A percentile compares a stretch with the other conserved stretches of the same genome.
Conservation (phyloP, 2,888 invertebrate genomes). For the Hypsopygia costalis region DNA sequence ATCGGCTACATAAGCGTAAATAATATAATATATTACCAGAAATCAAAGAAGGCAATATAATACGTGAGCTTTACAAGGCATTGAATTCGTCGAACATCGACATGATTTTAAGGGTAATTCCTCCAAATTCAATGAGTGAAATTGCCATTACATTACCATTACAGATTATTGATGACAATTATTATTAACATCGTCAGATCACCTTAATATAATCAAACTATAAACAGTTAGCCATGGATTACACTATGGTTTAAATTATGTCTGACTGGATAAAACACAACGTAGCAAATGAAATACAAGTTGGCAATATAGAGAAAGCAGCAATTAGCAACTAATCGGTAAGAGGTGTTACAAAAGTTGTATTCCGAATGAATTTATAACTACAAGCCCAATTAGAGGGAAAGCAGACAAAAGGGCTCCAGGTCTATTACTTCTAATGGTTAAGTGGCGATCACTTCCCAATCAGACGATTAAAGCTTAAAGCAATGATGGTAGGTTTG, state of each 20-base stretch:
- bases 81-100: neutral
- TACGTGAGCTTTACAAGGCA: no score
- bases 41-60: no score
- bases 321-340: conserved; percentile 65
- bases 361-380: conserved; percentile 70
- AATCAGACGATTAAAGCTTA: neutral
- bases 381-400: conserved; percentile 73
- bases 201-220: conserved; percentile 23
- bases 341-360: conserved; percentile 71
- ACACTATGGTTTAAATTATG: conserved; percentile 40
- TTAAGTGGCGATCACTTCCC: neutral
- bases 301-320: conserved; percentile 63
- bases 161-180: no score
- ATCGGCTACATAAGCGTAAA: no score
- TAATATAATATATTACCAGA: no score
- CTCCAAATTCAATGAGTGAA: no score
- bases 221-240: conserved; percentile 33
- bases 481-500: conserved; percentile 13
- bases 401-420: conserved; percentile 61
- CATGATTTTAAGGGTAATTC: neutral
- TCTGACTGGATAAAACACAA: conserved; percentile 47
- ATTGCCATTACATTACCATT: no score
- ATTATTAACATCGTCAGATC: no score
- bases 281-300: conserved; percentile 49
- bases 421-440: neutral